Base-by-base conservation (phyloP, 2,888 invertebrate species). In the Cryptocephalus primarius region DNA sequence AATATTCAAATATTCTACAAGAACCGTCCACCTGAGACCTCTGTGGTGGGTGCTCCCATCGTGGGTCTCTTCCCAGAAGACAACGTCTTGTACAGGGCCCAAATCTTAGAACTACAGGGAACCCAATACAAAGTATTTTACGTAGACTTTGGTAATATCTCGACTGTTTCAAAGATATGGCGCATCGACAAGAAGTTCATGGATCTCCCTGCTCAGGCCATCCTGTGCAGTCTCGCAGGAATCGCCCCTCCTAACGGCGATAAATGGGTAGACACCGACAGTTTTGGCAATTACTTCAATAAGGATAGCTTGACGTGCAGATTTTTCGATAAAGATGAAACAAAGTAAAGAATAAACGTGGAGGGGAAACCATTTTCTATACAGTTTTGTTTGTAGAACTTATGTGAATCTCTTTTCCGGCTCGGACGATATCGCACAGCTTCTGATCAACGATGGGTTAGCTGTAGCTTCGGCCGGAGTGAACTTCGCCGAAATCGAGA, bases 131-230 rank as follows among this genome's bases (percentile, higher is more conserved):
- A 53, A 40, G 36, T 43, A 0, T 75, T 78, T 31, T 88, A 83
- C 60, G 75, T 88, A 1, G 88, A 88, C 66, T 86, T 83, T 57
- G 88, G 88, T 3, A 87, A 86, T 59, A 76, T 76, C 46, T 78
- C 80, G 38, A 70, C 77, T 0, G 81, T 86, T 0, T 75, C 77
- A 40, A 80, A 83, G 56, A 77, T 87, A 22, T 88, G 82, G 78
- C 78, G 79, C 43, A 71, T 86, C 48, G 84, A 87, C 55, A 74
- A 72, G 41, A 76, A 79, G 49, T 76, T 85, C 50, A 74, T 82
- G 65, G 72, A 73, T 4, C 64, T 85, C 13, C 85, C 88, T 0
- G 78, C 77, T 44, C 82, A 86, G 75, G 85, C 85, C 0, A 70
- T 86, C 0, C 75, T 76, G 43, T 88, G 88, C 61, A 72, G 78